phyloP scores from a whole-genome alignment of 2,113 vertebrate genomes.

The Entosphenus tridentatus region DNA sequence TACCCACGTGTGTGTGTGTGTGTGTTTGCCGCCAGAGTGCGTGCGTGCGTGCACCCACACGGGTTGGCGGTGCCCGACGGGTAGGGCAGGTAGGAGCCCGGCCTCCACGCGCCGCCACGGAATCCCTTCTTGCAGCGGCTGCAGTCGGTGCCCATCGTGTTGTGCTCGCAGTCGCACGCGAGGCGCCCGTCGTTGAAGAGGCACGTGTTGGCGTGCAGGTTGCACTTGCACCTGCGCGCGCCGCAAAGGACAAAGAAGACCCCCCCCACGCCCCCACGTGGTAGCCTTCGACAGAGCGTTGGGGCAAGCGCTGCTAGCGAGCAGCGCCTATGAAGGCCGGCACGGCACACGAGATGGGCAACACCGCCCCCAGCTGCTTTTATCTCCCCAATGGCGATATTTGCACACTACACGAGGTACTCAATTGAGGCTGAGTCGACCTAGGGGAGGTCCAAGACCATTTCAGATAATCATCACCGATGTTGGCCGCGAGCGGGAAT shows the following conservation, averaged over 20 bases:
- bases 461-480: no score
- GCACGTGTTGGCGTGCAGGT: conserved; percentile 78
- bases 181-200: conserved; percentile 57
- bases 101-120: conserved; percentile 70
- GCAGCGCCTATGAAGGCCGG: no score
- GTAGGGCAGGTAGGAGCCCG: conserved; percentile 71
- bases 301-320: no score
- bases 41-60: conserved; percentile 30
- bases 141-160: conserved; percentile 89
- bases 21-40: no score
- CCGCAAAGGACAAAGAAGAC: conserved; percentile 5
- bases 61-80: conserved; percentile 77
- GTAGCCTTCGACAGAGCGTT: not conserved
- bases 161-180: conserved; percentile 89
- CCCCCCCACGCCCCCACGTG: no score
- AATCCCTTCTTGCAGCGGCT: conserved; percentile 79
- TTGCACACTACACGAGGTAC: no score
- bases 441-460: no score
- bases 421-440: no score
- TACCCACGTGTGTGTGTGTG: not conserved
- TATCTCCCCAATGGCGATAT: no score
- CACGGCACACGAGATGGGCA: no score
- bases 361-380: no score
- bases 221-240: conserved; percentile 78
- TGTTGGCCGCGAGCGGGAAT: no score